phyloP scores from a whole-genome alignment of 2,797 vertebrate species.

The Selene dorsalis region DNA sequence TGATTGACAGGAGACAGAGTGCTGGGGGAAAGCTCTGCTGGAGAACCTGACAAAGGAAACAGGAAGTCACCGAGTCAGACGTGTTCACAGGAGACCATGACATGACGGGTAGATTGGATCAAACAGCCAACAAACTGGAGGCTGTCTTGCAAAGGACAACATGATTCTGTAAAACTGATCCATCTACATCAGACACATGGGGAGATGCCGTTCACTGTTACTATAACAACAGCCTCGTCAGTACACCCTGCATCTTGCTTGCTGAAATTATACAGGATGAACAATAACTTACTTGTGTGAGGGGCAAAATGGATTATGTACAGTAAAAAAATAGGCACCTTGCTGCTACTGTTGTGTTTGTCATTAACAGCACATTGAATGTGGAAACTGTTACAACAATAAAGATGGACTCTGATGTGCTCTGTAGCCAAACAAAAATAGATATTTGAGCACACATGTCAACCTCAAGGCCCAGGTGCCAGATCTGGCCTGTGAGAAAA shows the following conservation, averaged over 20 bases:
- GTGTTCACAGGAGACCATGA: slow-evolving; percentile 6
- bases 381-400: background rate
- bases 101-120: background rate
- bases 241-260: background rate
- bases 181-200: background rate
- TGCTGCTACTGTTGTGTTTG: slow-evolving; percentile 4
- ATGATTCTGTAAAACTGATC: slow-evolving; percentile 2
- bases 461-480: too few species aligned
- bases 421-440: background rate
- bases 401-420: too few species aligned
- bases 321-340: background rate
- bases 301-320: background rate
- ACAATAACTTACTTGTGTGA: background rate
- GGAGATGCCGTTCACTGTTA: background rate
- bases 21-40: slow-evolving; percentile 96
- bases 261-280: slow-evolving; percentile 10
- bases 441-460: too few species aligned
- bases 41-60: slow-evolving; percentile 88
- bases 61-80: slow-evolving; percentile 15
- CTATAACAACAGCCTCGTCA: background rate
- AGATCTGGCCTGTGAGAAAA: too few species aligned
- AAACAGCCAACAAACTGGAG: slow-evolving; percentile 18
- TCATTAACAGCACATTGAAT: background rate
- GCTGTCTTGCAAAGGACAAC: slow-evolving; percentile 16
- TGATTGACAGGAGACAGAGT: slow-evolving; percentile 98